A percentile compares a stretch with the other conserved stretches of the same genome.
Conservation (phyloP, 2,797 vertebrate species). For the Thripadectes ignobilis region DNA sequence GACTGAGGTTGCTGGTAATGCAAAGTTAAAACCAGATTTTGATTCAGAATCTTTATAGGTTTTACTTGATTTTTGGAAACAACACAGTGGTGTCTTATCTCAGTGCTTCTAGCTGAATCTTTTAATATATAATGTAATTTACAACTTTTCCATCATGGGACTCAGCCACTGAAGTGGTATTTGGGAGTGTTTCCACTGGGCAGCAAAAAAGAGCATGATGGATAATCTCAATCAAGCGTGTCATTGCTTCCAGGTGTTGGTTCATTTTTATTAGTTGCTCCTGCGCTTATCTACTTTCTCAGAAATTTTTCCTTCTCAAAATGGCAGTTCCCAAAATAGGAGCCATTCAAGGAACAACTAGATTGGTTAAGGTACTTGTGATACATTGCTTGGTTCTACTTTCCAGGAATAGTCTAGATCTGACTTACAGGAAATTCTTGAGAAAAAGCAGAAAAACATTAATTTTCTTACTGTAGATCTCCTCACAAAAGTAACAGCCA, state of each 20-base stretch:
- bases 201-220: conserved; percentile 62
- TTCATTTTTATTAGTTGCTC: conserved; percentile 56
- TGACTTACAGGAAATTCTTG: conserved; percentile 54
- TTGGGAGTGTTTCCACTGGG: conserved; percentile 44
- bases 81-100: not conserved
- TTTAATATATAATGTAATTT: conserved; percentile 36
- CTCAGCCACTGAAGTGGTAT: conserved; percentile 38
- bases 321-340: conserved; percentile 5
- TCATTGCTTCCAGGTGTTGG: conserved; percentile 72
- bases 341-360: not conserved
- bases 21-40: conserved; percentile 35
- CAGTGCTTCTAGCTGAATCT: conserved; percentile 45
- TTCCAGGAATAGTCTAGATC: conserved; percentile 24
- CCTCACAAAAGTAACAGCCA: not conserved
- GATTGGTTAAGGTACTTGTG: not conserved
- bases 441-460: not conserved
- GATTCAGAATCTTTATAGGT: conserved; percentile 24
- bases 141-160: conserved; percentile 25
- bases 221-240: conserved; percentile 47
- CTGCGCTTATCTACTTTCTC: conserved; percentile 18
- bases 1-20: not conserved
- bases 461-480: not conserved
- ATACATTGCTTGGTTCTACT: conserved; percentile 9
- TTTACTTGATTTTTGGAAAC: conserved; percentile 59
- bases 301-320: conserved; percentile 62